Evolutionary conservation across 2,797 vertebrate genomes (phyloP), one percentile per base, ranked within the genome.

Genomic region (Enteromius anoplus): DNA sequence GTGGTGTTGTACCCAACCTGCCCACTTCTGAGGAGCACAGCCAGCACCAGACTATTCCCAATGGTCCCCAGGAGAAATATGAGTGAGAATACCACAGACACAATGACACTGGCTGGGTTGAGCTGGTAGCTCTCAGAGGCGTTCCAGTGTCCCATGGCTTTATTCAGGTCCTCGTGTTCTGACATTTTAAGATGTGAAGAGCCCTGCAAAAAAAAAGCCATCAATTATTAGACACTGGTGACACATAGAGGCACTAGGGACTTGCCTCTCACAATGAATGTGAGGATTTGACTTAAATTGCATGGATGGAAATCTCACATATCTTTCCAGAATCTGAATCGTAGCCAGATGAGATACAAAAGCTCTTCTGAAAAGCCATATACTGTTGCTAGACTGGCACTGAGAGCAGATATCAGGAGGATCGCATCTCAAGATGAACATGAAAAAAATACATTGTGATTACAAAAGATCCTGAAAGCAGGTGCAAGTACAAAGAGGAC

Each of bases 1-100:
- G 96, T 97, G 8, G 96, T 97, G 92, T 95, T 97, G 92, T 96
- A 96, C 0, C 94, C 94, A 55, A 95, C 92, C 84, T 97, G 96
- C 0, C 96, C 93, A 0, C 95, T 97, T 73, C 92, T 89, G 78
- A 97, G 92, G 15, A 97, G 93, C 86, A 97, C 96, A 0, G 96
- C 96, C 2, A 97, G 92, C 75, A 97, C 96, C 88, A 97, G 89
- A 88, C 96, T 97, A 90, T 97, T 97, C 62, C 96, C 96, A 0
- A 97, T 88, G 0, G 94, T 97, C 64, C 96, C 96, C 77, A 97
- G 91, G 49, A 97, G 92, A 88, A 97, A 97, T 88, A 97, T 97
- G 90, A 97, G 93, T 1, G 96, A 96, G 93, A 97, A 97, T 60
- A 97, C 94, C 65, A 97, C 95, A 0, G 96, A 96, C 9, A 97